Base-by-base conservation (phyloP, 2,113 vertebrate species). In the Gulo gulo region DNA sequence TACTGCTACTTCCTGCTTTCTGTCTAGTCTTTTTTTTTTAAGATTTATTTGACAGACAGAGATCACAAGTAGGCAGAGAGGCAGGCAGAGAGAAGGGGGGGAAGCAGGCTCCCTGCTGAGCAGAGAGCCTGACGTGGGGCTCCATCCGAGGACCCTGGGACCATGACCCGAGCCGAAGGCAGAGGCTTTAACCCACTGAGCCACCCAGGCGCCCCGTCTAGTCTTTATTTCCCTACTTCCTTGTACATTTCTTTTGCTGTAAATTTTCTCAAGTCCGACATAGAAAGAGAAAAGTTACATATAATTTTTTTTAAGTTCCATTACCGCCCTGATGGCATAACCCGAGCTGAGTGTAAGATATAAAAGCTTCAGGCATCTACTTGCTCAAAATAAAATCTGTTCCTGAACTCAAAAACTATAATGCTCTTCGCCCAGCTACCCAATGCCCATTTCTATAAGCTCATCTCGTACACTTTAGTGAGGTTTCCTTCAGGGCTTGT, bases 301-400 rank as follows among this genome's bases (percentile, higher is more conserved):
- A 4, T 42, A 52, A 23, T 80, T 63, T 23, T 55, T 83, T 86
- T 55, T 29, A 7, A 94, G 16, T 80, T 91, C 52, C 29, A 39
- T 86, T 85, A 88, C 13, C 6, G 2, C 2, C 14, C n/a, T 34
- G 10, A 63, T 36, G 11, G 18, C 59, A 94, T 82, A 81, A 82
- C 78, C 6, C 71, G 67, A 92, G 52, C 42, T 31, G 15, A 69
- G 6, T 39, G 29, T 29, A 79, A 57, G 2, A 65, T 55, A 71
- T 76, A 73, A 83, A 84, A 55, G 55, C 79, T 82, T 71, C 29
- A 73, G 90, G 57, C 55, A 45, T 73, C 34, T 85, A 63, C 79
- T 95, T n/a, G 8, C 79, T 88, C 83, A 95, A 95, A 89, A 95
- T 82, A 78, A 76, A 95, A 86, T 96, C 59, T 83, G 34, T 57